phyloP scores from a whole-genome alignment of 2,888 invertebrate species.

The Ornithoptera alexandrae region DNA sequence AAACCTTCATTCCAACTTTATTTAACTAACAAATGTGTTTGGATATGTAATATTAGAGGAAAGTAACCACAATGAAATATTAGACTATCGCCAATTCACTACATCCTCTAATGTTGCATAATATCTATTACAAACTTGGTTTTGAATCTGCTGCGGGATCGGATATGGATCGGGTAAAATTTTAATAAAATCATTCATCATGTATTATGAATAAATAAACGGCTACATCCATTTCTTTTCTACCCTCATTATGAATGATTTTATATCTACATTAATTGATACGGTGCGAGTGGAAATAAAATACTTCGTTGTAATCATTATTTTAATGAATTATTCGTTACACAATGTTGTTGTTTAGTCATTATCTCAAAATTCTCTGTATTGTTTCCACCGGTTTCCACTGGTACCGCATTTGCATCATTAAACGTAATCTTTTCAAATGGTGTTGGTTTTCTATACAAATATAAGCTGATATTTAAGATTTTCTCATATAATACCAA shows the following conservation, averaged over 20 bases:
- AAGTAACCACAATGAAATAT: conserved; percentile 16
- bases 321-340: conserved; percentile 20
- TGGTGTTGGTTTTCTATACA: conserved; percentile 25
- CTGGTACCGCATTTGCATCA: conserved; percentile 14
- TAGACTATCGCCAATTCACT: neutral
- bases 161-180: conserved; percentile 38
- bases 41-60: conserved; percentile 59
- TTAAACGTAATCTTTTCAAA: conserved; percentile 18
- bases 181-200: conserved; percentile 46
- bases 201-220: neutral
- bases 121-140: neutral
- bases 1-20: conserved; percentile 44
- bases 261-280: conserved; percentile 38
- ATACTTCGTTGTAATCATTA: conserved; percentile 36
- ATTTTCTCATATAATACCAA: conserved; percentile 45
- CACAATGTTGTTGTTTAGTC: conserved; percentile 14
- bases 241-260: conserved; percentile 40
- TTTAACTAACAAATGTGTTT: conserved; percentile 51
- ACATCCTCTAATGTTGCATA: conserved; percentile 42
- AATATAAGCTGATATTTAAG: conserved; percentile 32
- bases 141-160: conserved; percentile 23
- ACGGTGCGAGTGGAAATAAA: conserved; percentile 43
- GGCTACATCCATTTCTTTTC: conserved; percentile 3
- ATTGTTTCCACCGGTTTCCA: conserved; percentile 28
- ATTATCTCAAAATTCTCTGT: conserved; percentile 19